Percentiles rank a stretch among this genome's conserved stretches.
Evolutionary conservation across 92 coral and sea anemone species (phyloP).

Genomic region (Anthopleura xanthogrammica): DNA sequence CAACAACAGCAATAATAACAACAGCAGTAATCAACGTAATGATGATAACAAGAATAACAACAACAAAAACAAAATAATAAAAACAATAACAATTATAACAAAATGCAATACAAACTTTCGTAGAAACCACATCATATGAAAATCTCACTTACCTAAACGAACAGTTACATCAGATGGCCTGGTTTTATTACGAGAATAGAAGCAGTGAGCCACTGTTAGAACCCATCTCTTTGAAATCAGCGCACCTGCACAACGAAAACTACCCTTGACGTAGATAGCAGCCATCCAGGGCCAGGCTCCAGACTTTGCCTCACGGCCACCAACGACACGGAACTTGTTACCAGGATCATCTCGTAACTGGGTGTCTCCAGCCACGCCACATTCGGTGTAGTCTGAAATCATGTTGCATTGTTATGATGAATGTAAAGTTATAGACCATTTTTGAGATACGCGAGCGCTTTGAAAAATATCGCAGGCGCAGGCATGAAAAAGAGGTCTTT

Average conservation of each 20-base stretch:
- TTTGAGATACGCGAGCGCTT: no score
- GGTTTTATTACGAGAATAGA: constrained; percentile 51
- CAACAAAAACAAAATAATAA: no score
- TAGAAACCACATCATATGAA: not conserved
- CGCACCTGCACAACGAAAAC: constrained; percentile 85
- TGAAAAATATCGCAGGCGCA: no score
- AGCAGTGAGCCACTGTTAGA: constrained; percentile 87
- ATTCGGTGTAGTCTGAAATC: constrained; percentile 72
- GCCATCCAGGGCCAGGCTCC: constrained; percentile 99
- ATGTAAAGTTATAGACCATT: no score
- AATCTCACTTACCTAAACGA: constrained; percentile 56
- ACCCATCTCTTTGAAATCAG: constrained; percentile 80
- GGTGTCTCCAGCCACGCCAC: constrained; percentile 94
- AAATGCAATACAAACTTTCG: no score
- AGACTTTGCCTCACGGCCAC: constrained; percentile 53
- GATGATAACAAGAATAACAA: no score
- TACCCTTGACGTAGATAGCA: constrained; percentile 69
- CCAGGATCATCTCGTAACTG: constrained; percentile 54
- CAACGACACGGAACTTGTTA: constrained; percentile 30
- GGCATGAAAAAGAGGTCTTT: no score
- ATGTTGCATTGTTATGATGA: not conserved
- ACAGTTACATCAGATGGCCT: constrained; percentile 58
- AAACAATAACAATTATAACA: no score
- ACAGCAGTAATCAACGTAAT: no score
- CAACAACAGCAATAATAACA: no score